Percentiles rank a stretch among this genome's conserved stretches.
Evolutionary conservation across 2,113 vertebrate species (phyloP).

Genomic region (human): DNA sequence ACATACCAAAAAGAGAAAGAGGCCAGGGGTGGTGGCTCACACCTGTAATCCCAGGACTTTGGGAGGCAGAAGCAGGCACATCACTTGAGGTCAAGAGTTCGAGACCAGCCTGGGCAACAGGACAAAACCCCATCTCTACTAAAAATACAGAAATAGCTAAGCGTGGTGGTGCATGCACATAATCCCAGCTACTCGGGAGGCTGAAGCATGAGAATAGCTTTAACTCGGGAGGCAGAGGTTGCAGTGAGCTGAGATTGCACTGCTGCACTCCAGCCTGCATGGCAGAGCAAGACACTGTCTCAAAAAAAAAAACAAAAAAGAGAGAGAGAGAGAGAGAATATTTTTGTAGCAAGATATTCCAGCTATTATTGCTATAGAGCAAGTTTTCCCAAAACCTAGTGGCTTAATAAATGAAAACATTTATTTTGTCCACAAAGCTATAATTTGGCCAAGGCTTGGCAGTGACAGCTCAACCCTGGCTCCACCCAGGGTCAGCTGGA

Average conservation of each 20-base stretch:
- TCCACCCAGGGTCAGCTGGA: background rate
- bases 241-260: background rate
- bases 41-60: background rate
- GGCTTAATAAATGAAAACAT: background rate
- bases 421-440: background rate
- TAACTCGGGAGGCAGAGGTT: background rate
- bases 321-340: background rate
- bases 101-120: background rate
- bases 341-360: background rate
- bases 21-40: background rate
- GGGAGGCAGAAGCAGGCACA: background rate
- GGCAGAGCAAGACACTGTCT: background rate
- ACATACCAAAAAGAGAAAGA: background rate
- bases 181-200: background rate
- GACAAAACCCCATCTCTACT: background rate
- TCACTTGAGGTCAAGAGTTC: background rate
- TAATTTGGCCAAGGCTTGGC: background rate
- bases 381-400: background rate
- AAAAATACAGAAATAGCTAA: background rate
- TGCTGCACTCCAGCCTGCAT: background rate
- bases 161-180: background rate
- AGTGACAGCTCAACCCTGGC: fast-evolving
- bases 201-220: background rate
- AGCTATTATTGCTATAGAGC: background rate
- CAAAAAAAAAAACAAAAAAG: background rate